Evolutionary conservation across 1,140 invertebrate species (phyloP).

Genomic region (Pseudachorutes palmiensis): DNA sequence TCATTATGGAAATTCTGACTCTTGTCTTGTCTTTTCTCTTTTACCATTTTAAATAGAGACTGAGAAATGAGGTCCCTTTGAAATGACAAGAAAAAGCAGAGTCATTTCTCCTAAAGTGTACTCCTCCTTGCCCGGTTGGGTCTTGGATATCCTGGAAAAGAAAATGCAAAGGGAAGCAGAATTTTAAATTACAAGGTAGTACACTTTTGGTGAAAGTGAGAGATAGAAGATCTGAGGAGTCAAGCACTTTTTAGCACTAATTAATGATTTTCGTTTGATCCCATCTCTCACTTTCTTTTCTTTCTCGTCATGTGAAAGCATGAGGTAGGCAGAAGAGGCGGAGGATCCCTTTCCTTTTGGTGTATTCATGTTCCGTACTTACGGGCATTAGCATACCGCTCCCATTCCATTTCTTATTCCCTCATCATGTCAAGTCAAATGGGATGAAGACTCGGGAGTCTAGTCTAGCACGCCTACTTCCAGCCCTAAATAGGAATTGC

Average conservation of each 20-base stretch:
- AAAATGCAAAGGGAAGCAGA: constrained; percentile 25
- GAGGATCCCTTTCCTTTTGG: too few species aligned
- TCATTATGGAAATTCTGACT: constrained; percentile 8
- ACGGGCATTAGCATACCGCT: background rate
- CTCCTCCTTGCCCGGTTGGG: too few species aligned
- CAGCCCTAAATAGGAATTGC: background rate
- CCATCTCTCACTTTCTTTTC: constrained; percentile 27
- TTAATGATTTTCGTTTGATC: constrained; percentile 37
- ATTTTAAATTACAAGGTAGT: constrained; percentile 19
- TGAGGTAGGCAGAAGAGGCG: too few species aligned
- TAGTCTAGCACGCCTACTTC: background rate
- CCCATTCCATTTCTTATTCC: background rate
- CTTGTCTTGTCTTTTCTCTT: background rate
- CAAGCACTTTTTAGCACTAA: constrained; percentile 35
- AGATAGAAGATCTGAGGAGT: constrained; percentile 8
- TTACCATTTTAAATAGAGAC: background rate
- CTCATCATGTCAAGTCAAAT: background rate
- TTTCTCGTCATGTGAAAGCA: constrained; percentile 10
- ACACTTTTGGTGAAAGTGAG: constrained; percentile 3
- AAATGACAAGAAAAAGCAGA: constrained; percentile 19
- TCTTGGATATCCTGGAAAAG: constrained; percentile 17
- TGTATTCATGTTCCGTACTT: background rate
- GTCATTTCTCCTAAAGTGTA: background rate
- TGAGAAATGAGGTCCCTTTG: constrained; percentile 4
- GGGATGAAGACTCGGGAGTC: background rate